These are phyloP conservation scores for Pemphredon lugubris DNA, from an alignment of 2,888 invertebrate genomes.

Conservation along the genomic window DNA sequence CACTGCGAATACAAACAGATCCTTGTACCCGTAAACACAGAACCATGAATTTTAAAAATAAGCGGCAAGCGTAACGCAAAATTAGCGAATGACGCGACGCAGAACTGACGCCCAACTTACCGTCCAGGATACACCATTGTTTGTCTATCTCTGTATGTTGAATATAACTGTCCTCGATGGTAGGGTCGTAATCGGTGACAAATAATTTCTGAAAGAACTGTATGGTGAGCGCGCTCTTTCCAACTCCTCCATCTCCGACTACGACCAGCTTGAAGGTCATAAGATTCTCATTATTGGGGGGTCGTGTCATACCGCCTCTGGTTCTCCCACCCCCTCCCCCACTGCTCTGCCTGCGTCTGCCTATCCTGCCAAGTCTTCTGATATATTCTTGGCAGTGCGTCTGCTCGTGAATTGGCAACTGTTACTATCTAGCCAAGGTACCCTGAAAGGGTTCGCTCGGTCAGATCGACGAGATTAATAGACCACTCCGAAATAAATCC, in stretches of 20 bases:
- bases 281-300: conserved; percentile 87
- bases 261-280: conserved; percentile 94
- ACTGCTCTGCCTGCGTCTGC: conserved; percentile 74
- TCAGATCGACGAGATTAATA: conserved; percentile 1
- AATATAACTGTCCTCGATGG: conserved; percentile 97
- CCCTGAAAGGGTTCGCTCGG: conserved; percentile 38
- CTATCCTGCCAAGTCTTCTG: conserved; percentile 74
- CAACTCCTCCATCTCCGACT: conserved; percentile 97
- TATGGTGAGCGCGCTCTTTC: conserved; percentile 98
- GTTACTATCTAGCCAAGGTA: conserved; percentile 19
- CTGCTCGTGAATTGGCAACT: conserved; percentile 33
- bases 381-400: conserved; percentile 58
- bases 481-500: background rate
- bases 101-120: conserved; percentile 81
- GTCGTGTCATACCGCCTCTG: conserved; percentile 84
- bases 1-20: conserved; percentile 82
- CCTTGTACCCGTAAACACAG: conserved; percentile 10
- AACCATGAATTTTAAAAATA: background rate
- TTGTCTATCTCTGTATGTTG: conserved; percentile 97
- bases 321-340: conserved; percentile 69
- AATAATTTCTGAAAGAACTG: conserved; percentile 97
- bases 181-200: conserved; percentile 97
- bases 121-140: conserved; percentile 94
- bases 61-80: background rate
- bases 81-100: conserved; percentile 5